Percentiles rank a stretch among this genome's conserved stretches.
Conservation (phyloP, 1,140 invertebrate species). For the Sarcophaga bullata region DNA sequence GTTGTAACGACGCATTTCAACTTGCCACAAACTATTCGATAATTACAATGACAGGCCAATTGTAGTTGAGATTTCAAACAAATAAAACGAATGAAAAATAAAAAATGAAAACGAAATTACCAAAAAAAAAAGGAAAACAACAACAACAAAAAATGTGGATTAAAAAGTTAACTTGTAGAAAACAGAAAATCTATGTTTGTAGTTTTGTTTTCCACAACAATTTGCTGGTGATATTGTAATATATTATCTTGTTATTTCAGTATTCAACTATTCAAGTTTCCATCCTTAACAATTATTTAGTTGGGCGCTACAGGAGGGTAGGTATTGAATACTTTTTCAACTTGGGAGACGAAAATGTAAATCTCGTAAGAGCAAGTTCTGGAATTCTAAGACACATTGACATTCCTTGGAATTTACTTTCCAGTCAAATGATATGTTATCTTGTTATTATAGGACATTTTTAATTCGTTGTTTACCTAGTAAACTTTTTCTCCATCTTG, state of each 20-base stretch:
- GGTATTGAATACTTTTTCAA: no score
- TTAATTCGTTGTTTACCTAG: not conserved
- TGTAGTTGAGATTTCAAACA: conserved; percentile 18
- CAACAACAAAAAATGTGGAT: no score
- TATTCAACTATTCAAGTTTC: not conserved
- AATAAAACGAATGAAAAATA: not conserved
- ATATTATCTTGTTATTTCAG: conserved; percentile 29
- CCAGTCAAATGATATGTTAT: no score
- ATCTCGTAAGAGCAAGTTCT: no score
- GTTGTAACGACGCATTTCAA: conserved; percentile 12
- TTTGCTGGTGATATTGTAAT: not conserved
- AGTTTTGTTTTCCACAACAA: not conserved
- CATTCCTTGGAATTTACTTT: no score
- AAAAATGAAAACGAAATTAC: not conserved
- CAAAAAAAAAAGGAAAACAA: no score
- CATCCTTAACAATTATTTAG: not conserved
- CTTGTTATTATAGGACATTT: not conserved
- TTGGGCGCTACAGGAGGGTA: no score
- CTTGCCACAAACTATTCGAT: conserved; percentile 38
- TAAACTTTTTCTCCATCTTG: not conserved
- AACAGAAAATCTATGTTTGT: no score
- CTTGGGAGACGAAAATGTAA: no score
- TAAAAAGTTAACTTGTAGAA: no score
- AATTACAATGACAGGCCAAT: conserved; percentile 43
- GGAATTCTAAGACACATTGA: no score